Evolutionary conservation across 2,113 vertebrate genomes (phyloP).

Genomic region (Pycnonotus jocosus): DNA sequence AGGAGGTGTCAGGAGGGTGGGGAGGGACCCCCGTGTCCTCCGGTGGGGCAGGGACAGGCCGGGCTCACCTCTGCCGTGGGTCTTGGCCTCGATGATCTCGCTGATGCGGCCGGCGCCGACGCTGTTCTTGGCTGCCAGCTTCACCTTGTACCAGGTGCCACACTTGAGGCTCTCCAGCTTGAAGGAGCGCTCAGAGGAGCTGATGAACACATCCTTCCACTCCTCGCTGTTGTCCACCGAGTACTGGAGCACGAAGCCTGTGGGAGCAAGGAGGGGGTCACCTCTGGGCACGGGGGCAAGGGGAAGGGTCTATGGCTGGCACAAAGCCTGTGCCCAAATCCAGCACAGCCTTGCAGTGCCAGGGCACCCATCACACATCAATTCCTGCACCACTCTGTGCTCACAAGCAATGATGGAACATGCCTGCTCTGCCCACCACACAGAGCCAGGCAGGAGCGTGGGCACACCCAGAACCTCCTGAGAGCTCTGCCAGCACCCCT

Average conservation of each 20-base stretch:
- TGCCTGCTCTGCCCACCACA: not conserved
- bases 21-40: fast-evolving
- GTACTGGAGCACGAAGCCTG: constrained; percentile 97
- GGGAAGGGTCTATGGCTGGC: not conserved
- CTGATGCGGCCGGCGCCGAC: constrained; percentile 97
- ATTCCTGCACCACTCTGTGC: fast-evolving
- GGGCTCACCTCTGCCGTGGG: constrained; percentile 86
- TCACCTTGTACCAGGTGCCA: constrained; percentile 99
- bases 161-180: constrained; percentile 95
- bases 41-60: fast-evolving
- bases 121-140: constrained; percentile 96
- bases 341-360: fast-evolving
- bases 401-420: fast-evolving
- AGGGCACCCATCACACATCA: not conserved
- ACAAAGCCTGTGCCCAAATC: not conserved
- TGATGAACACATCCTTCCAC: constrained; percentile 96
- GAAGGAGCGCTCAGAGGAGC: constrained; percentile 90
- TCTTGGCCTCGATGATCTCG: constrained; percentile 99
- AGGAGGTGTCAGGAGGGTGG: not conserved
- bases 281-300: fast-evolving
- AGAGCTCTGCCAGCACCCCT: not conserved
- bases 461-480: not conserved
- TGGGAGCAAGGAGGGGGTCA: fast-evolving
- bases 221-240: constrained; percentile 97
- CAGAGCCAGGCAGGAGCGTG: fast-evolving